Evolutionary conservation across 1,140 invertebrate genomes (phyloP), one percentile per base, ranked within the genome.

Genomic region (Drosophila seguyi): DNA sequence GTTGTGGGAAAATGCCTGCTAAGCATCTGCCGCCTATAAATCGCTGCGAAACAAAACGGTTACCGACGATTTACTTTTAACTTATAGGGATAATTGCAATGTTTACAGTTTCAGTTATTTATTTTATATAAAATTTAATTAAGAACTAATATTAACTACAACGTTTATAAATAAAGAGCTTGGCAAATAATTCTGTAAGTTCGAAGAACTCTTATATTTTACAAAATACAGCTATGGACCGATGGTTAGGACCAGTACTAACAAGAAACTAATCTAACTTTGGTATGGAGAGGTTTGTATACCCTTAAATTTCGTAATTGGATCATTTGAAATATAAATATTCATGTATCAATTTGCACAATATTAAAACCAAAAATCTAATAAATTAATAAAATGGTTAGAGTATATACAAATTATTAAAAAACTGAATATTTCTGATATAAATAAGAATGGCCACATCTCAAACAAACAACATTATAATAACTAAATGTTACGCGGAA

Each of bases 1-100:
- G 69, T 68, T 86, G 81, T 83, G 78, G 81, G 77, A 88, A 88
- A 90, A 62, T 62, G 63, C 36, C n/a, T 38, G 14, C 31, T n/a
- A 36, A 47, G 67, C 59, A 73, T 87, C 65, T 55, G 81, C 63
- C 36, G 39, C 13, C 14, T 31, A 52, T 29, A 82, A 79, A 83
- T 79, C 59, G 57, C 18, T 25, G 42, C 42, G 6, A 11, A 45
- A 8, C 50, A 58, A 69, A 84, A 86, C 62, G 73, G 72, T 61
- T 65, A 59, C 11, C 0, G 3, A 22, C 0, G 25, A 29, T 58
- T 5, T 57, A 18, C 6, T 14, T 4, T 3, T 3, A n/a, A 4
- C 3, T 4, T 10, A n/a, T 41, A 10, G 10, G 3, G 7, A 41
- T 18, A 4, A 16, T 10, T 29, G 5, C 6, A 16, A 16, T 10